These are phyloP conservation scores for Tetraneura akinire DNA, from an alignment of 1,140 invertebrate species.

Conservation along the genomic window DNA sequence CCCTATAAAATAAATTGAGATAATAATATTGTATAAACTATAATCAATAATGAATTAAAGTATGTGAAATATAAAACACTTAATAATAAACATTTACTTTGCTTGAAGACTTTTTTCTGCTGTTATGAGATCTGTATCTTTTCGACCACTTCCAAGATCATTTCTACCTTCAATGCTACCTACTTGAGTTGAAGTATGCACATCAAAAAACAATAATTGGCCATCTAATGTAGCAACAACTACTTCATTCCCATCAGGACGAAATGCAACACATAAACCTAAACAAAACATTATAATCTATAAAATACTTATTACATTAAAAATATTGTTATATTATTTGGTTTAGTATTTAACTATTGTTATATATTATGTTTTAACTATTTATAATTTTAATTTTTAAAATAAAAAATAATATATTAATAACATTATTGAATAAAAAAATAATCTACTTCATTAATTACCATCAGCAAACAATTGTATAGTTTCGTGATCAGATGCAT, in stretches of 20 bases:
- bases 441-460: constrained; percentile 53
- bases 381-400: too few species aligned
- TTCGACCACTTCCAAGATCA: constrained; percentile 82
- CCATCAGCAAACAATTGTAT: constrained; percentile 80
- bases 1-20: constrained; percentile 65
- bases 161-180: constrained; percentile 82
- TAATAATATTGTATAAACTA: neutral
- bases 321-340: too few species aligned
- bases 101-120: constrained; percentile 80
- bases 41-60: too few species aligned
- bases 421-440: too few species aligned
- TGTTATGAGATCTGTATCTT: constrained; percentile 83
- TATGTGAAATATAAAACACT: neutral
- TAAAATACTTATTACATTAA: too few species aligned
- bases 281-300: constrained; percentile 52
- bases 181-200: constrained; percentile 70
- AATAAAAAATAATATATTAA: too few species aligned
- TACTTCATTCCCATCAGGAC: constrained; percentile 86
- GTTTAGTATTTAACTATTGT: too few species aligned
- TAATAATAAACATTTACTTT: constrained; percentile 66
- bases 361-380: too few species aligned
- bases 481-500: constrained; percentile 78
- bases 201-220: constrained; percentile 83
- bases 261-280: constrained; percentile 76
- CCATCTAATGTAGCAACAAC: constrained; percentile 89